These are phyloP conservation scores for Holotrichia oblita DNA, from an alignment of 1,140 invertebrate species.

Conservation along the genomic window DNA sequence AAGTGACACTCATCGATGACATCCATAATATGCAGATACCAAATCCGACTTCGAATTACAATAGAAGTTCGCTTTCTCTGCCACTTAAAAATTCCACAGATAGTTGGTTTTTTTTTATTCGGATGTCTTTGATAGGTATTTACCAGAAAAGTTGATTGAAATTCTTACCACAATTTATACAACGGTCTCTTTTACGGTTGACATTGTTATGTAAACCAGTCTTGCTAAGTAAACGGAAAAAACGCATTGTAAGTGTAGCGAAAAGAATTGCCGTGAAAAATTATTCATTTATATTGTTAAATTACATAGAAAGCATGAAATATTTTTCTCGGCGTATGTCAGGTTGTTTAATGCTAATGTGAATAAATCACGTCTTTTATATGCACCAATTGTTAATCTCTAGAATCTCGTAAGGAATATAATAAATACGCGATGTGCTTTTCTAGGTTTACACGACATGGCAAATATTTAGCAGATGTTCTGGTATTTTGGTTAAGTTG, in stretches of 20 bases:
- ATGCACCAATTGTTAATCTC: not conserved
- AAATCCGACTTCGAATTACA: not conserved
- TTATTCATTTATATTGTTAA: slow-evolving; percentile 1
- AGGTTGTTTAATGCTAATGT: not conserved
- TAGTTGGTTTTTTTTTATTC: not conserved
- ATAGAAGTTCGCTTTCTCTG: not conserved
- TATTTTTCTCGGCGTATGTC: not conserved
- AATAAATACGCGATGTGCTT: not conserved
- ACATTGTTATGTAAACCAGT: not conserved
- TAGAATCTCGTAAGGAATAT: not conserved
- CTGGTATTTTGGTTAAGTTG: slow-evolving; percentile 4
- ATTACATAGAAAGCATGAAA: slow-evolving; percentile 16
- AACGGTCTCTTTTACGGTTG: not conserved
- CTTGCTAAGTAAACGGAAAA: not conserved
- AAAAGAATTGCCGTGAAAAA: slow-evolving; percentile 2
- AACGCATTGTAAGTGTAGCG: slow-evolving; percentile 2
- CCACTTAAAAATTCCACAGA: slow-evolving; percentile 11
- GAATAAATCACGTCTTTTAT: not conserved
- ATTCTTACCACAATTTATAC: not conserved
- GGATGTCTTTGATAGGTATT: not conserved
- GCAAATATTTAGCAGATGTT: slow-evolving; percentile 13
- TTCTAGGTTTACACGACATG: slow-evolving; percentile 2
- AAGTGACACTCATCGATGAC: not conserved
- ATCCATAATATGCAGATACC: not conserved
- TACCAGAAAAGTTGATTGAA: not conserved